phyloP scores from a whole-genome alignment of 2,113 vertebrate genomes.

The Lethenteron camtschaticum region DNA sequence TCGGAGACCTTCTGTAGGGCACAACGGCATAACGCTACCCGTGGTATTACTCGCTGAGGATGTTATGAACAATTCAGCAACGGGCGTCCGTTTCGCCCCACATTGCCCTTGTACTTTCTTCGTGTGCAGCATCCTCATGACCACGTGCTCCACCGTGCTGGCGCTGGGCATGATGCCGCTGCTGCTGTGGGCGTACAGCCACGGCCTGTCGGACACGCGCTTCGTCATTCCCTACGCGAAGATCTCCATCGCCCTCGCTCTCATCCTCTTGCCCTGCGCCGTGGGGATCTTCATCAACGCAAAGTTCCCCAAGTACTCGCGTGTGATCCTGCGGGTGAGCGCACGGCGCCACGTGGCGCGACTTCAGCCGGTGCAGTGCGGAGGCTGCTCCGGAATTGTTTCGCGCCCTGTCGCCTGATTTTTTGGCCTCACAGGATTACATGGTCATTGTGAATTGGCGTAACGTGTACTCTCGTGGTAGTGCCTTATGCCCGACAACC shows the following conservation, averaged over 20 bases:
- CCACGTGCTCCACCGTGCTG: conserved; percentile 34
- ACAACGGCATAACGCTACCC: too few relatives aligned
- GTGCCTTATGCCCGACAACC: too few relatives aligned
- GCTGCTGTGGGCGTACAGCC: conserved; percentile 34
- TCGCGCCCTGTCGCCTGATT: too few relatives aligned
- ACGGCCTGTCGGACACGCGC: conserved; percentile 27
- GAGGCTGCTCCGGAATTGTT: too few relatives aligned
- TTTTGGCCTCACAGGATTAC: too few relatives aligned
- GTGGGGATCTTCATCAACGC: conserved; percentile 36
- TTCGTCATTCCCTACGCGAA: conserved; percentile 32
- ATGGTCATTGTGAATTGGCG: too few relatives aligned
- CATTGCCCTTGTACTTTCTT: conserved; percentile 7
- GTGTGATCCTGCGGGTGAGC: conserved; percentile 30
- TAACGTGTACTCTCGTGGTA: too few relatives aligned
- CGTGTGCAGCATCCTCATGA: conserved; percentile 42
- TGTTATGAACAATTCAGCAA: background rate
- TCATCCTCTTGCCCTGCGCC: conserved; percentile 32
- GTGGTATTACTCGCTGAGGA: too few relatives aligned
- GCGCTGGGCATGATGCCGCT: conserved; percentile 50
- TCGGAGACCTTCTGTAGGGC: too few relatives aligned
- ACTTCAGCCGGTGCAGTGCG: too few relatives aligned
- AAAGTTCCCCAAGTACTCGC: conserved; percentile 31
- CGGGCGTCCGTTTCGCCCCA: background rate
- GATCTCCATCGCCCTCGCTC: conserved; percentile 25
- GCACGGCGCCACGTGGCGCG: background rate